Percentiles rank a stretch among this genome's conserved stretches.
phyloP scores from a whole-genome alignment of 2,113 vertebrate species.

The Dipodomys spectabilis region DNA sequence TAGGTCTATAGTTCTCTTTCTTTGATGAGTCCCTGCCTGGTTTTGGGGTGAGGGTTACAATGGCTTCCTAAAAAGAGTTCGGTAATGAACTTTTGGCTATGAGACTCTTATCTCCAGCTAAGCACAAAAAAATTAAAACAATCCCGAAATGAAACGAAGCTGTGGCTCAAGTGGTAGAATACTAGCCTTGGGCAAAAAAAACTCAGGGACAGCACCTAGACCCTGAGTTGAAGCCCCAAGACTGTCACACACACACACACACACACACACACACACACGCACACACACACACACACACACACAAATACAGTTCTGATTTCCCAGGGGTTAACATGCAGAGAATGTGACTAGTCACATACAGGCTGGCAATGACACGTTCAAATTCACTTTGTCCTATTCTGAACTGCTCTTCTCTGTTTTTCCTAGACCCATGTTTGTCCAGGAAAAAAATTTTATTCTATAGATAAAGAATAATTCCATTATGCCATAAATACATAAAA shows the following conservation, averaged over 20 bases:
- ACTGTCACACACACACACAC: not conserved
- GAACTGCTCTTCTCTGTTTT: not conserved
- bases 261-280: not conserved
- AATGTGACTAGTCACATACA: not conserved
- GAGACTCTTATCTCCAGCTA: too few relatives aligned
- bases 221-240: too few relatives aligned
- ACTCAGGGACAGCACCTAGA: too few relatives aligned
- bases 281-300: not conserved
- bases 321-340: constrained; percentile 33
- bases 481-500: not conserved
- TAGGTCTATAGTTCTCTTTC: too few relatives aligned
- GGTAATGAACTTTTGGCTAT: too few relatives aligned
- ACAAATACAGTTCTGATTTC: constrained; percentile 65
- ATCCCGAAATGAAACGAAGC: too few relatives aligned
- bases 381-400: not conserved
- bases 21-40: too few relatives aligned
- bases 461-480: not conserved
- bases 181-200: too few relatives aligned
- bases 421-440: not conserved
- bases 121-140: too few relatives aligned
- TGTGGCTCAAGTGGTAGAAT: too few relatives aligned
- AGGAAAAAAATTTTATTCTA: not conserved
- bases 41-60: too few relatives aligned
- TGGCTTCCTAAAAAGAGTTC: too few relatives aligned
- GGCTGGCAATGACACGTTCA: not conserved